A percentile compares a stretch with the other conserved stretches of the same genome.
These are phyloP conservation scores for Balaenoptera acutorostrata DNA, from an alignment of 2,113 vertebrate genomes.

Conservation along the genomic window DNA sequence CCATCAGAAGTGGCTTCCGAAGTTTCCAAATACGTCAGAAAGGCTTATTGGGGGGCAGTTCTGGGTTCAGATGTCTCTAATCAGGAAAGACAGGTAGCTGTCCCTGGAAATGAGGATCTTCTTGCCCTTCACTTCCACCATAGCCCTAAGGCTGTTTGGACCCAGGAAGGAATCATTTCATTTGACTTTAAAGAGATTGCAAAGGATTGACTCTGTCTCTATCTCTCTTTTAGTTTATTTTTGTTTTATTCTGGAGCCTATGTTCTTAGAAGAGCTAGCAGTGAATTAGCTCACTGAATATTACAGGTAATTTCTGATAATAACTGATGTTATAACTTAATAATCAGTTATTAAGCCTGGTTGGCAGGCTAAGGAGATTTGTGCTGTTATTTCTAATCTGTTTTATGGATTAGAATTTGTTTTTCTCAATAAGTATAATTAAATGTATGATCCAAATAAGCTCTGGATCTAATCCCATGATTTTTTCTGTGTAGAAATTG, in stretches of 20 bases:
- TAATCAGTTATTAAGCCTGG: not conserved
- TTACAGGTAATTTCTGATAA: constrained; percentile 15
- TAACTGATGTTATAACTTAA: not conserved
- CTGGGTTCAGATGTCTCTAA: not conserved
- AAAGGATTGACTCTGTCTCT: not conserved
- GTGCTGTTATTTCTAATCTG: constrained; percentile 24
- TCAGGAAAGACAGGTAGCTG: not conserved
- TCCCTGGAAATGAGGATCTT: not conserved
- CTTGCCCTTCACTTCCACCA: not conserved
- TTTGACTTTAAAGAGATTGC: not conserved
- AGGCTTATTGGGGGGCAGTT: not conserved
- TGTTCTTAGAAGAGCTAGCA: not conserved
- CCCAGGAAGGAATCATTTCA: not conserved
- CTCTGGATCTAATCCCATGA: not conserved
- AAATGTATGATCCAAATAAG: constrained; percentile 25
- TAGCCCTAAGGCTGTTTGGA: not conserved
- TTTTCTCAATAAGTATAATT: constrained; percentile 13
- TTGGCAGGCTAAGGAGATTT: not conserved
- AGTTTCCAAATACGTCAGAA: not conserved
- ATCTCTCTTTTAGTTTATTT: not conserved
- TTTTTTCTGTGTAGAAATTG: not conserved
- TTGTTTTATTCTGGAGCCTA: not conserved
- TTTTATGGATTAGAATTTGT: constrained; percentile 17
- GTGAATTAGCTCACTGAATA: not conserved
- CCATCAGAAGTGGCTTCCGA: not conserved